Evolutionary conservation across 2,113 vertebrate species (phyloP).

Genomic region (Mustela nigripes): DNA sequence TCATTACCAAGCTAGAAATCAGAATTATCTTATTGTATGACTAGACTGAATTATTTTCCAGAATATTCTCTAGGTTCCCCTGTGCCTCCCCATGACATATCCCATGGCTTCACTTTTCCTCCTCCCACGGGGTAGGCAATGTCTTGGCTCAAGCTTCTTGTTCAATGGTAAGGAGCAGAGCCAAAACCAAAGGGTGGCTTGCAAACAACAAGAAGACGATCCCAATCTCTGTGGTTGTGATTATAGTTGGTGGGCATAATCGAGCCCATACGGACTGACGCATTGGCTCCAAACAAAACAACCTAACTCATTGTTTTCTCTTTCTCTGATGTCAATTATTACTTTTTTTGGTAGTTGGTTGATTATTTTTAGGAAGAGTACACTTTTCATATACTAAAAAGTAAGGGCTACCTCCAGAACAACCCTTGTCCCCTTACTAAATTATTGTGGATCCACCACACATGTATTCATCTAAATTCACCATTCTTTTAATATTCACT

Average conservation of each 20-base stretch:
- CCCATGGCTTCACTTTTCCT: neutral
- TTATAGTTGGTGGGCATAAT: neutral
- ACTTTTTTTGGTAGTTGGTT: neutral
- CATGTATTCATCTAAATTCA: neutral
- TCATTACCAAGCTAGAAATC: neutral
- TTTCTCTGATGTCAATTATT: neutral
- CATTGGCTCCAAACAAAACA: neutral
- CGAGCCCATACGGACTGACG: neutral
- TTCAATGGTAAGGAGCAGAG: neutral
- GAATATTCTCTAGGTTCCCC: neutral
- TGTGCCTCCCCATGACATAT: neutral
- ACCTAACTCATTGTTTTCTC: neutral
- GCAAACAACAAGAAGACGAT: neutral
- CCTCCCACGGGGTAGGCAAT: neutral
- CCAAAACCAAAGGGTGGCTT: accelerated
- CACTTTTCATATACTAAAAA: neutral
- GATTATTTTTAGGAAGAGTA: too few relatives aligned
- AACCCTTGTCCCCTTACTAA: neutral
- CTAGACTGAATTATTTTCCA: neutral
- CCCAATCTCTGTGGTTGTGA: neutral
- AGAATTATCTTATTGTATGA: neutral
- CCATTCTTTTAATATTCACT: neutral
- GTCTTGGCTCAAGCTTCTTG: neutral
- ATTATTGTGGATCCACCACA: neutral
- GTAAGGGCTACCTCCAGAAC: neutral